Conservation (phyloP, 2,888 invertebrate species). For the Megalurothrips usitatus region DNA sequence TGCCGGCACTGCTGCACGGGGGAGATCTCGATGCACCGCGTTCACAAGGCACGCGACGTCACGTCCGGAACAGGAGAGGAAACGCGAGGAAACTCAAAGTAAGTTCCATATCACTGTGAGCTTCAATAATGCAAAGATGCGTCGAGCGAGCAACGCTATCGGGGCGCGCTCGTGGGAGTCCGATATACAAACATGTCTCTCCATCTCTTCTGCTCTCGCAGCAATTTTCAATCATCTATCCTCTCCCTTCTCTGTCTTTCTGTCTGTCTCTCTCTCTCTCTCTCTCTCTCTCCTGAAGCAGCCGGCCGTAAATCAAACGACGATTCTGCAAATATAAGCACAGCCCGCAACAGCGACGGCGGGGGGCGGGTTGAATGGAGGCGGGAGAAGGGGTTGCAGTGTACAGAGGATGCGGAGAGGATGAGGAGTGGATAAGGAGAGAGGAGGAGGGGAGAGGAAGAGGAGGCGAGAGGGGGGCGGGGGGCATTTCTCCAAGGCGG, state of each 20-base stretch:
- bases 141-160: neutral
- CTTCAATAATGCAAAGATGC: neutral
- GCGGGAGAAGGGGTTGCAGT: neutral
- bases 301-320: neutral
- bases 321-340: neutral
- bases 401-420: neutral
- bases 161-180: neutral
- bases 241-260: conserved; percentile 1
- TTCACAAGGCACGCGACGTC: too few species aligned
- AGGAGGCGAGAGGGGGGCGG: too few species aligned
- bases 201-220: neutral
- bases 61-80: too few species aligned
- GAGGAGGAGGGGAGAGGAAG: neutral
- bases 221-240: too few species aligned
- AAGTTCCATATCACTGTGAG: neutral
- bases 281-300: neutral
- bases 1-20: too few species aligned
- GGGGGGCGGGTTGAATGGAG: neutral
- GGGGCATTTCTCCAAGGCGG: too few species aligned
- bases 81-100: too few species aligned
- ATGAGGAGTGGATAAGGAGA: neutral
- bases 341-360: neutral
- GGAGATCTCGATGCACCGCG: too few species aligned
- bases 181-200: neutral
- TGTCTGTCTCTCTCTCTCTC: conserved; percentile 9